Conservation (phyloP, 2,113 vertebrate species). For the Numenius arquata region DNA sequence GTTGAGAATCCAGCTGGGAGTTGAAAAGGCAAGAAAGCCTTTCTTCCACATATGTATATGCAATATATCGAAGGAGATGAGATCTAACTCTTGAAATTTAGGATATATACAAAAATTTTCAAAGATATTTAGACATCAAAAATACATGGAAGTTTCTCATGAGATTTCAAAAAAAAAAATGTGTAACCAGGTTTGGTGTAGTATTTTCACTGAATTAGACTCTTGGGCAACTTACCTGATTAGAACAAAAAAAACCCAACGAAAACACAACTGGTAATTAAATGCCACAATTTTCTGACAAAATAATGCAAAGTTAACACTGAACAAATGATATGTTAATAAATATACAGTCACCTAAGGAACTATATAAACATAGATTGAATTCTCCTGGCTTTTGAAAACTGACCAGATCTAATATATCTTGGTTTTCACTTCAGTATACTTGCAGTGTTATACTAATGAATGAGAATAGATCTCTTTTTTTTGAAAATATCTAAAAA, state of each 20-base stretch:
- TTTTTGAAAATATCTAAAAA: neutral
- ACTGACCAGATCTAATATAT: neutral
- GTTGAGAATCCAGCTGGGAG: conserved; percentile 6
- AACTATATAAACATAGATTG: neutral
- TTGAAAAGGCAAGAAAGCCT: neutral
- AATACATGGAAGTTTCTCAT: neutral
- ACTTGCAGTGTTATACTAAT: neutral
- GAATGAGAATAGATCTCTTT: neutral
- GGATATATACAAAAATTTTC: neutral
- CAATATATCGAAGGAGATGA: neutral
- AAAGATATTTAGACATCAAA: neutral
- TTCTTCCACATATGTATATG: neutral
- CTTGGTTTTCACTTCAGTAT: neutral
- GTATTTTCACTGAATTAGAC: neutral
- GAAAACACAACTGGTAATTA: neutral
- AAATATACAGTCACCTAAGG: neutral
- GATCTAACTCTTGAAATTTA: neutral
- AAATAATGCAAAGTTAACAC: neutral
- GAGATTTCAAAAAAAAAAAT: neutral
- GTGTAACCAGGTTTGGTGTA: neutral
- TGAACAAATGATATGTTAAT: neutral
- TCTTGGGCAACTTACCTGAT: neutral
- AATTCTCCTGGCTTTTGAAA: neutral
- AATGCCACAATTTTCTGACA: neutral
- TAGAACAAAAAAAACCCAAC: neutral